Percentiles rank a stretch among this genome's conserved stretches.
phyloP scores from a whole-genome alignment of 2,113 vertebrate species.

The Pterocles gutturalis region DNA sequence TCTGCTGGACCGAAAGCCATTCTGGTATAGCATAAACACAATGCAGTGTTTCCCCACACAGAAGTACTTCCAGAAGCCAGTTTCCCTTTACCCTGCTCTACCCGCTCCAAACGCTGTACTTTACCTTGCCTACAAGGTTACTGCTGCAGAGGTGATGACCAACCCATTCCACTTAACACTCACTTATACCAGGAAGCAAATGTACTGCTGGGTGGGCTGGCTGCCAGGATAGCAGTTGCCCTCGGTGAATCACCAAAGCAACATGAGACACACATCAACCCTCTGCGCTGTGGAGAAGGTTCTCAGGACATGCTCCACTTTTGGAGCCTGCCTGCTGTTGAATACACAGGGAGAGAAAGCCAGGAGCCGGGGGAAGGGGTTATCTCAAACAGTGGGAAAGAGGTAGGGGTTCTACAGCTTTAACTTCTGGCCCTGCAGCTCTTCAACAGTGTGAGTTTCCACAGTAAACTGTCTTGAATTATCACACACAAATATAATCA shows the following conservation, averaged over 20 bases:
- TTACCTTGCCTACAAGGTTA: neutral
- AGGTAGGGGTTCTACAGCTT: neutral
- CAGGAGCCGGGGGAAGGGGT: neutral
- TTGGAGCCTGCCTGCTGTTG: neutral
- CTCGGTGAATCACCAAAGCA: neutral
- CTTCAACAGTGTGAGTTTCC: neutral
- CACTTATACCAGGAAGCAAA: neutral
- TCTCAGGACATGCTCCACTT: rapidly evolving
- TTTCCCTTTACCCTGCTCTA: neutral
- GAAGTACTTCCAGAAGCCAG: neutral
- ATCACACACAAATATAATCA: neutral
- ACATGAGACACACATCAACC: neutral
- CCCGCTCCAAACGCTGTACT: constrained; percentile 8
- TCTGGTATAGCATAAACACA: neutral
- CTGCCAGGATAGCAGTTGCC: neutral
- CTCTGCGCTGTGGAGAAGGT: neutral
- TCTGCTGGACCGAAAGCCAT: neutral
- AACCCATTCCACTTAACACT: neutral
- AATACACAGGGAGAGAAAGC: neutral
- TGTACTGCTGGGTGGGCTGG: neutral
- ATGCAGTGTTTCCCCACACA: neutral
- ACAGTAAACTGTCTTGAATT: neutral
- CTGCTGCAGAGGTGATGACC: neutral
- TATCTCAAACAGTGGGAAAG: neutral
- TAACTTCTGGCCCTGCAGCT: neutral